Base-by-base conservation (phyloP, 2,113 vertebrate species). In the Lota lota region DNA sequence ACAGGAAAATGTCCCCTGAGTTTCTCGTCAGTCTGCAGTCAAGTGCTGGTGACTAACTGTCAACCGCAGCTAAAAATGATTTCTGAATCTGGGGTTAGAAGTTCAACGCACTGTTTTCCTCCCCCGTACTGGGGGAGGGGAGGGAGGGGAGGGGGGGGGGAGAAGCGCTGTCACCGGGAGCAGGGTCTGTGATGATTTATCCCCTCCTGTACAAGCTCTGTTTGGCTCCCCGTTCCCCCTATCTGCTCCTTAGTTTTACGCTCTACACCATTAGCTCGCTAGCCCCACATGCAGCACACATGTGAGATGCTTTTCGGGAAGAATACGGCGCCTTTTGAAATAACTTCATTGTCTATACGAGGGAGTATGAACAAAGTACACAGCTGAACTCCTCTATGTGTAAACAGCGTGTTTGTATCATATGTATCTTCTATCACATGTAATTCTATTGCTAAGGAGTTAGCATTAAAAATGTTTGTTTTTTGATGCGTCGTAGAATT, bases 11-110 rank as follows among this genome's bases (percentile, higher is more conserved):
- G 87, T 92, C 90, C 85, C 84, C 85, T 85, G 84, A 86, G 40
- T 47, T 47, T 83, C 79, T 80, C 79, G 83, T 73, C 86, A 92
- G 85, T 85, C 64, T 68, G 74, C 87, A 89, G 88, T 89, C 85
- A 91, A 90, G 87, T 81, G 91, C 88, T 78, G 78, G 83, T 90
- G 85, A 83, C 90, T 83, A 85, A 88, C 83, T 92, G 91, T 93
- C 91, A 92, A 74, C 70, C 85, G 82, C 78, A 69, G 89, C 86
- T 89, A 90, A 90, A 88, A 92, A 91, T 86, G 70, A 91, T 88
- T 90, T 87, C 81, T 78, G 63, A 85, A 82, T 87, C 66, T 18
- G 58, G 81, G 87, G 88, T 87, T 90, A 88, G 73, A 88, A 89
- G 83, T 91, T 92, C 78, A 93, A 74, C 57, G 28, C 47, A 67